Evolutionary conservation across 2,113 vertebrate genomes (phyloP), one percentile per base, ranked within the genome.

Genomic region (Bujurquina vittata): DNA sequence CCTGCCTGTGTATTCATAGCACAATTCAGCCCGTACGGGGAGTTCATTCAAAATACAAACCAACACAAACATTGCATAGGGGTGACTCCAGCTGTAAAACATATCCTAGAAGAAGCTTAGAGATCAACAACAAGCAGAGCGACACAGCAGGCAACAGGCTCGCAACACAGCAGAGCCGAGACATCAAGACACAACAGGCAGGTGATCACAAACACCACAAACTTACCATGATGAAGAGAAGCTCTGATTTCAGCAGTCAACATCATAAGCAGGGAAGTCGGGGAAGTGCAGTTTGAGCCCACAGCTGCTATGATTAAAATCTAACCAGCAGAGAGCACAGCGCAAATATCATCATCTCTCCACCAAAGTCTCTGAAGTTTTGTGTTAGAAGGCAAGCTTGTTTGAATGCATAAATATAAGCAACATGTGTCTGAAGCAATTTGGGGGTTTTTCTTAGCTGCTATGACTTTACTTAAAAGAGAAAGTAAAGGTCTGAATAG

Each of bases 301-400:
- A 3, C 59, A 63, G 55, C n/a, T 61, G 57, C 17, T n/a, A 10
- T 61, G 62, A 82, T 81, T 82, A 54, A 62, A 61, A 33, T 29
- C 54, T 31, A 59, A 65, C 52, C 23, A 65, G 67, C 17, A 52
- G 26, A 57, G 72, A 55, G 67, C 23, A 56, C 67, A 22, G 14
- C 9, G 57, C 69, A 52, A 77, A 80, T 57, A 56, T 59, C 73
- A 23, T 69, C 7, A 57, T 40, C 74, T 20, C 23, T 65, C 17
- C 8, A 18, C 37, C 43, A 35, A 49, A 62, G 57, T 57, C 35
- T 54, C 26, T 61, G 15, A 59, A 58, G 52, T n/a, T 23, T 7
- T 22, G 9, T 6, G 57, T 59, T 73, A 60, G 18, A 49, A 26
- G 4, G n/a, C 33, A 1, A 49, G 62, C 14, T 75, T 43, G 23